Evolutionary conservation across 2,113 vertebrate genomes (phyloP).

Genomic region (Ahaetulla prasina): DNA sequence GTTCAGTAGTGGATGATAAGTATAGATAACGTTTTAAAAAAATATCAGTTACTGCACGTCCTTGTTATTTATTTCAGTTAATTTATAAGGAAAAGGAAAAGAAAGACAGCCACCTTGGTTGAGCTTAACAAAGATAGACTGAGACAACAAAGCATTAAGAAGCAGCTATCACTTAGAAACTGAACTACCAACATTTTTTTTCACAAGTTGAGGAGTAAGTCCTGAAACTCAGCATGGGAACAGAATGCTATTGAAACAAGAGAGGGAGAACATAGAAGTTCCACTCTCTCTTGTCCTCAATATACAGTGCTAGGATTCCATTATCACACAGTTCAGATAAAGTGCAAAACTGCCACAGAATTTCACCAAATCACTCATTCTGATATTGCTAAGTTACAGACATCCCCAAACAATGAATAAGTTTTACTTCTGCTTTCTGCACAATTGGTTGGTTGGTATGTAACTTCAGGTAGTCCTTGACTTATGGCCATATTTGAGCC

Average conservation of each 20-base stretch:
- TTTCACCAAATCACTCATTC: too few species aligned
- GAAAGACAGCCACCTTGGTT: not conserved
- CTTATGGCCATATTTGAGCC: not conserved
- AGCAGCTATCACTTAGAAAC: not conserved
- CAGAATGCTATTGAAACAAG: not conserved
- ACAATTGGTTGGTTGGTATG: not conserved
- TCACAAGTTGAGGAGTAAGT: not conserved
- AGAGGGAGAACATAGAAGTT: too few species aligned
- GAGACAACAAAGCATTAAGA: not conserved
- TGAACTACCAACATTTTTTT: not conserved
- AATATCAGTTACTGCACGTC: not conserved
- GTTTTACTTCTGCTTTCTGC: not conserved
- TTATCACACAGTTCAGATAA: not conserved
- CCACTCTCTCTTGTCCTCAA: not conserved
- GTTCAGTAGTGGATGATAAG: not conserved
- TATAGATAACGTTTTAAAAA: not conserved
- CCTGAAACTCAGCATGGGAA: not conserved
- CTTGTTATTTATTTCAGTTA: not conserved
- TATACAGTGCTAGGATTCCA: not conserved
- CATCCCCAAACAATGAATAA: not conserved
- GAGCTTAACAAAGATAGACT: not conserved
- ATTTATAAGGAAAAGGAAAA: not conserved
- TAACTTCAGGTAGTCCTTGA: not conserved
- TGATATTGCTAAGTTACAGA: not conserved
- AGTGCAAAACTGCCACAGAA: not conserved